Conservation (phyloP, 2,888 invertebrate genomes). For the Gymnocheta viridis region DNA sequence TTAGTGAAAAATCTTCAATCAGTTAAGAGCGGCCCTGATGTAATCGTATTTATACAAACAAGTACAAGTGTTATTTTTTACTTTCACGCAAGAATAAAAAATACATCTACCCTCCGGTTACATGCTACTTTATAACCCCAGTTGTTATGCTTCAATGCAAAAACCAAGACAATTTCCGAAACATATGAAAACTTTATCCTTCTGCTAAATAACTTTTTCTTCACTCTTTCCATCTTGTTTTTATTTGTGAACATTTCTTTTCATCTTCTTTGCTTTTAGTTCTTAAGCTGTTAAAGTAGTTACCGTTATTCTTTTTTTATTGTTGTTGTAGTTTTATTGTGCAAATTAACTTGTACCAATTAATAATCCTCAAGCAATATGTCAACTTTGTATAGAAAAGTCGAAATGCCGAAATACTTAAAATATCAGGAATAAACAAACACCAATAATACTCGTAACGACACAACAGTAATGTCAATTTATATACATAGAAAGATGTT, state of each 20-base stretch:
- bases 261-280: conserved; percentile 50
- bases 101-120: neutral
- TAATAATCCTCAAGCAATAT: conserved; percentile 81
- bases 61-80: neutral
- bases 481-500: neutral
- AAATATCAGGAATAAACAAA: conserved; percentile 55
- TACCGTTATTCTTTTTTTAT: conserved; percentile 53
- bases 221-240: conserved; percentile 20
- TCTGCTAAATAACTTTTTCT: conserved; percentile 60
- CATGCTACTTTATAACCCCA: conserved; percentile 8
- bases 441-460: conserved; percentile 30
- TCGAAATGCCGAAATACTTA: conserved; percentile 55
- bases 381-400: conserved; percentile 74
- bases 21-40: neutral
- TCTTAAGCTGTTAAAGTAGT: conserved; percentile 69
- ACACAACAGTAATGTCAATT: neutral
- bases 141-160: conserved; percentile 9
- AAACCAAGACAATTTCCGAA: conserved; percentile 66
- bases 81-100: neutral
- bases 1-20: too few relatives aligned
- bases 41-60: neutral
- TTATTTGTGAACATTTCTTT: conserved; percentile 54
- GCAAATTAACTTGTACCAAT: conserved; percentile 81
- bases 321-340: conserved; percentile 72
- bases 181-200: conserved; percentile 73